Percentiles rank a stretch among this genome's conserved stretches.
phyloP scores from a whole-genome alignment of 2,797 vertebrate species.

The Macrochelys suwanniensis region DNA sequence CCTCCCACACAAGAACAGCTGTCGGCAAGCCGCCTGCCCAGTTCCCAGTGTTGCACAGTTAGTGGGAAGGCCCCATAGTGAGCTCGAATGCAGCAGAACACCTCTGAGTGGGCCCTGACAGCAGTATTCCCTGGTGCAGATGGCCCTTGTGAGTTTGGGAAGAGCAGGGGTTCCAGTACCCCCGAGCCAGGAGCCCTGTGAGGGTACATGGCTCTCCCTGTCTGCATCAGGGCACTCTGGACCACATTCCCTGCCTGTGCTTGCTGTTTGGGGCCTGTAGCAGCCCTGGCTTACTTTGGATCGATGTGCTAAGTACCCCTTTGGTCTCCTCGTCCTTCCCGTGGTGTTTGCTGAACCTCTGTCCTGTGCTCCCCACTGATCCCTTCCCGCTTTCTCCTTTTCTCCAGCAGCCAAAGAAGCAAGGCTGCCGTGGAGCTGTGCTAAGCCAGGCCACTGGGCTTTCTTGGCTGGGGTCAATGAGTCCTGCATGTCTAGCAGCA shows the following conservation, averaged over 20 bases:
- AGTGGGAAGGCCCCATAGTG: neutral
- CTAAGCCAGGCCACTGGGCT: neutral
- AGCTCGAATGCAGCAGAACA: neutral
- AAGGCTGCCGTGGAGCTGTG: neutral
- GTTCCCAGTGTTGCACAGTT: neutral
- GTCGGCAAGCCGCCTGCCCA: neutral
- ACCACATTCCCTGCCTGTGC: neutral
- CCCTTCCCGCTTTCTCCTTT: neutral
- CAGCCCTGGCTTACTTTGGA: rapidly evolving
- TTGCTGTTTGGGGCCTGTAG: rapidly evolving
- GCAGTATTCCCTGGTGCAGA: neutral
- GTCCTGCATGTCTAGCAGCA: neutral
- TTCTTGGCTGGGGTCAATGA: neutral
- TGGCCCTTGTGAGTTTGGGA: neutral
- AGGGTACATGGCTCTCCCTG: neutral
- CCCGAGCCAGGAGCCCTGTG: neutral
- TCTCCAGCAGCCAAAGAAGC: neutral
- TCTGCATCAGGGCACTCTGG: neutral
- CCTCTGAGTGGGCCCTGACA: neutral
- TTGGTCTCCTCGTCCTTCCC: rapidly evolving
- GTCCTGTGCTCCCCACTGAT: too few relatives aligned
- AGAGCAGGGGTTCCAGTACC: neutral
- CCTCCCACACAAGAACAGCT: neutral
- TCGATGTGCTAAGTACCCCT: rapidly evolving
- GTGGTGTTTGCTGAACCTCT: neutral